Evolutionary conservation across 2,888 invertebrate species (phyloP).

Genomic region (Poecilobothrus nobilitatus): DNA sequence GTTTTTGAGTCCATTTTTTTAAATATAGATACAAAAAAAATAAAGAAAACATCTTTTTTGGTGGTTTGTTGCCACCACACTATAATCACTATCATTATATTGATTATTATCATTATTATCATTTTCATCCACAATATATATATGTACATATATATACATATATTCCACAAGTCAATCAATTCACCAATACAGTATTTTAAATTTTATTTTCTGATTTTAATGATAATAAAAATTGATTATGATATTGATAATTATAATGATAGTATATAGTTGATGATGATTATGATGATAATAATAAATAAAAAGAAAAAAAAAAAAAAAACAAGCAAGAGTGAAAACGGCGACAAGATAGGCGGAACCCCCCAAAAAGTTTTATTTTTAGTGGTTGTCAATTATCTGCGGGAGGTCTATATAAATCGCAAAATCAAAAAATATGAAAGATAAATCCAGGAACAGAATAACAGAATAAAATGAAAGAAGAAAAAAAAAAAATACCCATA

Average conservation of each 20-base stretch:
- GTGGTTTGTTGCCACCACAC: neutral
- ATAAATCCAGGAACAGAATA: too few relatives aligned
- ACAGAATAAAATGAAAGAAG: neutral
- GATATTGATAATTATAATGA: neutral
- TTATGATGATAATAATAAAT: neutral
- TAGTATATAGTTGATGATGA: neutral
- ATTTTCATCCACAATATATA: too few relatives aligned
- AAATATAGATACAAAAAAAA: neutral
- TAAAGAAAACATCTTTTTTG: neutral
- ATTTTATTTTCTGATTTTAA: too few relatives aligned
- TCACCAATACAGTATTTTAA: too few relatives aligned
- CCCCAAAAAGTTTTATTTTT: constrained; percentile 29
- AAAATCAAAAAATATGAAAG: neutral
- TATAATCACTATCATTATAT: neutral
- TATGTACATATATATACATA: too few relatives aligned
- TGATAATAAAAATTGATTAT: too few relatives aligned
- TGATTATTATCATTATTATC: neutral
- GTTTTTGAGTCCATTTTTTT: neutral
- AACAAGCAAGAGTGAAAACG: neutral
- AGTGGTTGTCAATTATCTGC: constrained; percentile 43
- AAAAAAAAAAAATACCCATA: neutral
- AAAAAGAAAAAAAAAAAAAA: too few relatives aligned
- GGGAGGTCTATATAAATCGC: constrained; percentile 33
- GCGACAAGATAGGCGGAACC: constrained; percentile 37
- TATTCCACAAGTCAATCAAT: too few relatives aligned